Evolutionary conservation across 2,113 vertebrate species (phyloP), one percentile per base, ranked within the genome.

Genomic region (Notarius quadriscutis): DNA sequence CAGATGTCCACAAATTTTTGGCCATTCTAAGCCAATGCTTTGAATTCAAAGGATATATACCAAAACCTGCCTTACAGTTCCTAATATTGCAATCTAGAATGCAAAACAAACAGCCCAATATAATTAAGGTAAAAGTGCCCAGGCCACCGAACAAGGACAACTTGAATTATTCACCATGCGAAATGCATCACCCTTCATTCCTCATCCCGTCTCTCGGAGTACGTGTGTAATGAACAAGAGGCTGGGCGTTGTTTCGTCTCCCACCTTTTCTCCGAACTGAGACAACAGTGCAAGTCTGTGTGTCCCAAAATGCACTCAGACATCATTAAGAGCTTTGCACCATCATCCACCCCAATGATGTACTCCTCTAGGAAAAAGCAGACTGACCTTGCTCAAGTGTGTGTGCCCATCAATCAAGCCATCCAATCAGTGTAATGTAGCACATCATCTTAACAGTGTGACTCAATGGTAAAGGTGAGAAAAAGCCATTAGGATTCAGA

Each of bases 401-500:
- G 1, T n/a, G 51, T 18, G 78, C 51, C 34, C 34, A 86, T 86
- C 65, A 81, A 82, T 82, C 86, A 86, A 17, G 65, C 86, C 30
- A 74, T 87, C 55, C 79, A 87, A 87, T 82, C 79, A 87, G 53
- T 14, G 79, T 82, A 72, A 82, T 86, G 85, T 48, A 10, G 25
- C 78, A n/a, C 53, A 60, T 20, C 34, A 15, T 50, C 74, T 60
- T 22, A 79, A 67, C 51, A 78, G 62, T 41, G 30, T 55, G 34
- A 71, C 85, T 81, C 53, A 18, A 30, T 17, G 41, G 69, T 53
- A 57, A 74, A 78, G 60, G 86, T 78, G 48, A 78, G 81, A 48
- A 50, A 57, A 80, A 55, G 7, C 62, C 60, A 86, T 86, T 80
- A 86, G 81, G 79, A 87, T 57, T 82, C 67, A 72, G 86, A 62